Evolutionary conservation across 2,113 vertebrate genomes (phyloP).

Genomic region (Oncorhynchus mykiss): DNA sequence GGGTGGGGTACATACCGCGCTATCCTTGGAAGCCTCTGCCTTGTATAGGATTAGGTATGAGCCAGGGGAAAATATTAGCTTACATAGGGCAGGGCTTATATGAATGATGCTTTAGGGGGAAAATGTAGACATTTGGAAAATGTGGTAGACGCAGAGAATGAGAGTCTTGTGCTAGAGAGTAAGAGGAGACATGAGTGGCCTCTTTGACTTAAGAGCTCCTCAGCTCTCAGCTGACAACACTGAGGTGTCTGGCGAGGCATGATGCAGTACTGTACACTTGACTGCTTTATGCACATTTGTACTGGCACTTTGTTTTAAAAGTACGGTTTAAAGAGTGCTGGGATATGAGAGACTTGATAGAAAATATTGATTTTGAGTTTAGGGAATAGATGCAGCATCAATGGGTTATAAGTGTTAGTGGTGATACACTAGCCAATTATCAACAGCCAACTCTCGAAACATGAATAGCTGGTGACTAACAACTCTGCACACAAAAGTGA

Average conservation of each 20-base stretch:
- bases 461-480: no score
- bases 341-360: neutral
- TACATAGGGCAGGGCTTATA: conserved; percentile 12
- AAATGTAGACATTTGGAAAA: neutral
- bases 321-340: no score
- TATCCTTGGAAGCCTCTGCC: neutral
- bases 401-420: neutral
- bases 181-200: conserved; percentile 7
- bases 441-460: no score
- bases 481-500: no score
- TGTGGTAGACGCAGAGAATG: neutral
- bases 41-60: neutral
- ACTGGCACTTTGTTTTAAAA: neutral
- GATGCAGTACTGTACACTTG: neutral
- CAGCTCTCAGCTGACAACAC: conserved; percentile 17
- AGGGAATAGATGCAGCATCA: no score
- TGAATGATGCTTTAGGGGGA: neutral
- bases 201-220: conserved; percentile 1
- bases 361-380: neutral
- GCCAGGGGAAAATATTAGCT: conserved; percentile 30
- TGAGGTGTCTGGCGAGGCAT: neutral
- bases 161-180: conserved; percentile 9
- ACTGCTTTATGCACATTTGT: neutral
- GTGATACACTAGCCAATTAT: no score
- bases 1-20: neutral